A percentile compares a stretch with the other conserved stretches of the same genome.
Evolutionary conservation across 2,888 invertebrate genomes (phyloP).

Genomic region (Pachycephus smyrnensis): DNA sequence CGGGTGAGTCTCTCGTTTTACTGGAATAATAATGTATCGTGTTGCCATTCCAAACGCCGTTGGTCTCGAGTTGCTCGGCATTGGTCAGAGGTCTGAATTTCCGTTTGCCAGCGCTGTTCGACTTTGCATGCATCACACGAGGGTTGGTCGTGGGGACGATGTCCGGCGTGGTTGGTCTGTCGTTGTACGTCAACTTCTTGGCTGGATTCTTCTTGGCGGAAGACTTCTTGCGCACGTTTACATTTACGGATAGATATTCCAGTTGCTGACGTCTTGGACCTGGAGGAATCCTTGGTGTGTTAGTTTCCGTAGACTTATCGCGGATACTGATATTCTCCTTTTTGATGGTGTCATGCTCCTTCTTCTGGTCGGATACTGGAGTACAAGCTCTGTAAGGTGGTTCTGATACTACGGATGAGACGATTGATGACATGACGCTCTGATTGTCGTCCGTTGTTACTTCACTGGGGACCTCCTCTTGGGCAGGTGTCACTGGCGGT

Average conservation of each 20-base stretch:
- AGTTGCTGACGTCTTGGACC: conserved; percentile 74
- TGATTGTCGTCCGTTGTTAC: conserved; percentile 80
- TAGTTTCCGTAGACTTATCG: not conserved
- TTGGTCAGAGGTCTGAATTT: conserved; percentile 69
- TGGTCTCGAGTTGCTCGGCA: conserved; percentile 48
- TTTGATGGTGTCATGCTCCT: conserved; percentile 62
- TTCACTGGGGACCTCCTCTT: conserved; percentile 72
- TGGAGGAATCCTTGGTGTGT: conserved; percentile 63
- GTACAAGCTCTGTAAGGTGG: conserved; percentile 53
- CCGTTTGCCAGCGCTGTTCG: conserved; percentile 70
- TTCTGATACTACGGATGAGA: conserved; percentile 70
- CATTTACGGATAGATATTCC: conserved; percentile 78
- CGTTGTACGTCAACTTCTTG: conserved; percentile 33
- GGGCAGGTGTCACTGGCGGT: conserved; percentile 73
- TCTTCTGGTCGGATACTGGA: conserved; percentile 69
- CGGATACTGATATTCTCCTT: conserved; percentile 63
- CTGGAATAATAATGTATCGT: conserved; percentile 76
- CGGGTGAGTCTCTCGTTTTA: conserved; percentile 63
- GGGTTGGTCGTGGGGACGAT: conserved; percentile 76
- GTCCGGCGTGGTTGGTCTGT: conserved; percentile 43
- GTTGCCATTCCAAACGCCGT: conserved; percentile 77
- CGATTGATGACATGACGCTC: conserved; percentile 80
- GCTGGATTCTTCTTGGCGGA: conserved; percentile 73
- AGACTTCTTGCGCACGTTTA: conserved; percentile 76
- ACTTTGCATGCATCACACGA: conserved; percentile 72